Base-by-base conservation (phyloP, 2,888 invertebrate species). In the Allacma fusca region DNA sequence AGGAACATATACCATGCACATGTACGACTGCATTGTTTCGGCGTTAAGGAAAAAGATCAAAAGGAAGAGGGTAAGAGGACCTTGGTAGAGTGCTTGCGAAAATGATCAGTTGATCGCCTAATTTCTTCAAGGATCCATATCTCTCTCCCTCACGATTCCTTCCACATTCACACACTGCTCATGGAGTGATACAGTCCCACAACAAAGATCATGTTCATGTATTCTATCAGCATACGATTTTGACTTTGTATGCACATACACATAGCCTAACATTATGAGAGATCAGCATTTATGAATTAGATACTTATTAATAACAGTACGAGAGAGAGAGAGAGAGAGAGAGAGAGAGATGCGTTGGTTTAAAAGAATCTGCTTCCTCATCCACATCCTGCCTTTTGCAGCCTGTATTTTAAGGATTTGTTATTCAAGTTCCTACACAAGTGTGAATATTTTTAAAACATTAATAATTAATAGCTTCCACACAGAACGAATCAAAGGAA, bases 91-190 rank as follows among this genome's bases (percentile, higher is more conserved):
- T 72, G 72, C 59, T 57, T 62, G 40, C 4, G 13, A 40, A 59
- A 62, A 72, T 72, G 29, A 62, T 72, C 29, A 62, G 57, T 62
- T 57, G 29, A 57, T 72, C 72, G 34, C 28, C 72, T 72, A 72
- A 72, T 72, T 72, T 72, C 59, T 62, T 72, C 72, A 72, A 72
- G 72, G 72, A 72, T 72, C 40, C 28, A 26, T 21, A 62, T 69
- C 16, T 69, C n/a, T n/a, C 50, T 50, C 50, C 19, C 50, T 50
- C 50, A 50, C 16, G 9, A 50, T 50, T 13, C 50, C 50, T 50
- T n/a, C n/a, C n/a, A 50, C 19, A 50, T 50, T 9, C 19, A 19
- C 19, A 9, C n/a, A 9, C 16, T n/a, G 16, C n/a, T n/a, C 16
- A 50, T n/a, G 1, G 19, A 50, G 16, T 50, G 7, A 50, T n/a